phyloP scores from a whole-genome alignment of 2,113 vertebrate genomes.

The Laterallus jamaicensis region DNA sequence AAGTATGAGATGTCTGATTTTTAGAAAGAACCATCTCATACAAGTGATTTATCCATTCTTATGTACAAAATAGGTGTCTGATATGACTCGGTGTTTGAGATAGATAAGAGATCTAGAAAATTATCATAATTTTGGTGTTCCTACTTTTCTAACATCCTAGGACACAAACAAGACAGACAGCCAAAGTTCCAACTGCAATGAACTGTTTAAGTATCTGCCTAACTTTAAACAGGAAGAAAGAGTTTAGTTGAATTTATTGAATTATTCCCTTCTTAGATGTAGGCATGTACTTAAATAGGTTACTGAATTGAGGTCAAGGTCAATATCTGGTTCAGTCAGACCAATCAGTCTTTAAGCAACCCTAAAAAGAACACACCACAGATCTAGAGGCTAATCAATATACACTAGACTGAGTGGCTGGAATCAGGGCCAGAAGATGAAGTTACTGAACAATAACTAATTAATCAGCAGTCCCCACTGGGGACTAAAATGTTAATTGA shows the following conservation, averaged over 20 bases:
- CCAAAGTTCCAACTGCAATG: not conserved
- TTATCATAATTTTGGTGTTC: not conserved
- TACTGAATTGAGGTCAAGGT: not conserved
- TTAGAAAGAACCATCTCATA: not conserved
- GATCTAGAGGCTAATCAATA: conserved; percentile 36
- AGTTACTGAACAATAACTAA: conserved; percentile 55
- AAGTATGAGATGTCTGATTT: not conserved
- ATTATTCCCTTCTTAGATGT: not conserved
- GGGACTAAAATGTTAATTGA: conserved; percentile 56
- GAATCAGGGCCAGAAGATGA: conserved; percentile 33
- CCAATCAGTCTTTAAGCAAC: not conserved
- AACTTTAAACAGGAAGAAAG: not conserved
- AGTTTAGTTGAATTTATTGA: not conserved
- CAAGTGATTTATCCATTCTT: not conserved
- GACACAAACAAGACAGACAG: not conserved
- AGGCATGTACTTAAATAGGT: not conserved
- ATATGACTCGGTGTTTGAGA: not conserved
- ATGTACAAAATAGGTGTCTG: not conserved
- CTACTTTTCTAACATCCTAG: not conserved
- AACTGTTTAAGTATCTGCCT: not conserved
- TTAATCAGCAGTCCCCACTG: conserved; percentile 21
- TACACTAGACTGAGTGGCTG: conserved; percentile 15
- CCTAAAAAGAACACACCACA: not conserved
- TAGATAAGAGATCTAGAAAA: not conserved
- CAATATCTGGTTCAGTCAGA: not conserved